Conservation (phyloP, 2,113 vertebrate species). For the Brienomyrus longianalis region DNA sequence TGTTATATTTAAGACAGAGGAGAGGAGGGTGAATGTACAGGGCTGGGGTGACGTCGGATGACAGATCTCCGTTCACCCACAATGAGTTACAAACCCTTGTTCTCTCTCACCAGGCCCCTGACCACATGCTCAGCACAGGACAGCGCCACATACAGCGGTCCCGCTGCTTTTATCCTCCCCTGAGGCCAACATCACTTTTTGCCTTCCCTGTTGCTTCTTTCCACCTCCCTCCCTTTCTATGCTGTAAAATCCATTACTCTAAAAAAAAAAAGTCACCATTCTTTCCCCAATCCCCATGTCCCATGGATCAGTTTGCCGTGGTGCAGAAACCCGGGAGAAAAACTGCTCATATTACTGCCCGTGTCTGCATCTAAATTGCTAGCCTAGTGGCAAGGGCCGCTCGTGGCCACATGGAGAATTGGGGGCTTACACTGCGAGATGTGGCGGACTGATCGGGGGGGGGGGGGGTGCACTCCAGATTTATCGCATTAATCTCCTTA, state of each 20-base stretch:
- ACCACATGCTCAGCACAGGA: not conserved
- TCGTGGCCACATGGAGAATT: not conserved
- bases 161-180: not conserved
- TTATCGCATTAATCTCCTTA: not conserved
- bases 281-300: not conserved
- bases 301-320: not conserved
- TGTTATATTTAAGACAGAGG: not conserved
- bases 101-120: not conserved
- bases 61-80: not conserved
- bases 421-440: not conserved
- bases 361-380: not conserved
- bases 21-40: not conserved
- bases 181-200: not conserved
- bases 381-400: not conserved
- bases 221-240: not conserved
- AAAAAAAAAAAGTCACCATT: not conserved
- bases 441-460: not conserved
- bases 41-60: not conserved
- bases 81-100: not conserved
- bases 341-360: not conserved
- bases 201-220: not conserved
- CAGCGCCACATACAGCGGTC: not conserved
- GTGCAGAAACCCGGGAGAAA: not conserved
- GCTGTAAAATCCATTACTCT: not conserved
- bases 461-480: not conserved